Evolutionary conservation across 2,113 vertebrate species (phyloP).

Genomic region (Alethe castanea): DNA sequence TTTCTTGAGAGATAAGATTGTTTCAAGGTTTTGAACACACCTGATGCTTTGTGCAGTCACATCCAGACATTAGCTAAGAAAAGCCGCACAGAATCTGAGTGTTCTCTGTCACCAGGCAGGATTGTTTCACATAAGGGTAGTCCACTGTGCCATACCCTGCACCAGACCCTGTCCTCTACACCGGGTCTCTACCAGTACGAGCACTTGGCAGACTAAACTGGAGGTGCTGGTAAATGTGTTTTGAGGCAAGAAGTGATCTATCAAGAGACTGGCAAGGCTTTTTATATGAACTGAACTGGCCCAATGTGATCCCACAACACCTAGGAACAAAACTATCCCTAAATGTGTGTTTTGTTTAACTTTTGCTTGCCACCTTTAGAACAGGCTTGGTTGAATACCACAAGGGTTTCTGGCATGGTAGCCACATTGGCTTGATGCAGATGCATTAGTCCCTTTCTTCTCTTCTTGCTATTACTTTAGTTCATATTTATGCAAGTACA

Average conservation of each 20-base stretch:
- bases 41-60: background rate
- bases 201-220: rapidly evolving
- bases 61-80: background rate
- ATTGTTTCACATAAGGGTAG: background rate
- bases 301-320: background rate
- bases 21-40: background rate
- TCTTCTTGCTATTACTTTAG: background rate
- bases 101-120: background rate
- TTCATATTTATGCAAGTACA: background rate
- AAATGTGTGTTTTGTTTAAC: background rate
- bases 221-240: background rate
- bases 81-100: background rate
- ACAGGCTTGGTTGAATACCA: background rate
- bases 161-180: background rate
- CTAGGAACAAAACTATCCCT: background rate
- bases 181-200: background rate
- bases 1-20: background rate
- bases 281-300: background rate
- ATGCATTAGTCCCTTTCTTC: background rate
- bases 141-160: background rate
- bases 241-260: background rate
- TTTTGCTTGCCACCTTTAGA: background rate
- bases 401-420: background rate
- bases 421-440: background rate
- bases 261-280: background rate